Evolutionary conservation across 2,797 vertebrate genomes (phyloP), one percentile per base, ranked within the genome.

Genomic region (Eulemur albifrons): DNA sequence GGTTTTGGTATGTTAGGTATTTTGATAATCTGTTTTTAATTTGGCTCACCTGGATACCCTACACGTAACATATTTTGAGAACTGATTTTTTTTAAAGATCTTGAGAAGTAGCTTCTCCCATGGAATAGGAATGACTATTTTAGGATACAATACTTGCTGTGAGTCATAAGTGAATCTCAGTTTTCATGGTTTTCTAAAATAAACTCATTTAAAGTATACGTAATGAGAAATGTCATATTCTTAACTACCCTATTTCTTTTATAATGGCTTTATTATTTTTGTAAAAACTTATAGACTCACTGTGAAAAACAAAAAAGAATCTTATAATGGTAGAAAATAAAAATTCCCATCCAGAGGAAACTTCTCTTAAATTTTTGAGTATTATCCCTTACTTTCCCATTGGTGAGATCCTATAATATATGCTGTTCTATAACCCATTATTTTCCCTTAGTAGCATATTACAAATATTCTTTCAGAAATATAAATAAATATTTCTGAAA

Each of bases 101-200:
- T 94, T 72, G 85, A 83, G 94, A 93, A 96, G 35, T 81, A 90
- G 73, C 65, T 89, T 96, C 43, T 87, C 82, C 72, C 75, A 48
- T 93, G 79, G 63, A 96, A 84, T 90, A 92, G 79, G 70, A 95
- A 94, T 92, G 86, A 95, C 95, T 97, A 86, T 97, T 97, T 97
- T 97, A 95, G 69, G 82, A 52, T 95, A 91, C 76, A 94, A 76
- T 97, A 73, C 69, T 95, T 95, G 63, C 45, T 88, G 18, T 97
- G 97, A 96, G 90, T 97, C 96, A 95, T 94, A 79, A 90, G 73
- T 92, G 69, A 95, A 48, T 90, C 86, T 97, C 88, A 54, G 81
- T 97, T 91, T 97, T 97, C 82, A 83, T 97, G 94, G 90, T 92
- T 98, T 98, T 97, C 96, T 97, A 96, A 97, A 97, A 96, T 97